phyloP scores from a whole-genome alignment of 2,888 invertebrate species.

The Pammene aurita region DNA sequence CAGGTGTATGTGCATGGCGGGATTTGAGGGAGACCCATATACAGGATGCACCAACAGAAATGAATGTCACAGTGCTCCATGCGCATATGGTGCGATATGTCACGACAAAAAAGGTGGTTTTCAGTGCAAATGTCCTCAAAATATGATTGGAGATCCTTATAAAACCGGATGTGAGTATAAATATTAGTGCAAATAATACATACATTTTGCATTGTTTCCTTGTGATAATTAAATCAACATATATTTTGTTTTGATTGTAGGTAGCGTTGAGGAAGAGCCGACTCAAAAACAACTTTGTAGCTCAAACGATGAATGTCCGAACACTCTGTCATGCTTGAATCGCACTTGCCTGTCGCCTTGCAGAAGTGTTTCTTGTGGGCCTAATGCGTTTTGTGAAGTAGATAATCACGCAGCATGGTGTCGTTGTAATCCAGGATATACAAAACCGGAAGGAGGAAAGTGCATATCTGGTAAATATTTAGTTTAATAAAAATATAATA shows the following conservation, averaged over 20 bases:
- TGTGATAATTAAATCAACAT: background rate
- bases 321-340: constrained; percentile 90
- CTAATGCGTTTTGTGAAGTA: constrained; percentile 93
- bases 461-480: constrained; percentile 88
- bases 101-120: constrained; percentile 93
- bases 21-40: constrained; percentile 93
- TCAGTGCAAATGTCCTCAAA: constrained; percentile 92
- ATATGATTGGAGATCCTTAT: constrained; percentile 93
- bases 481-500: background rate
- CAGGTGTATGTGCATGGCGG: constrained; percentile 93
- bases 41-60: constrained; percentile 93
- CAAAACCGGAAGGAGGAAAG: constrained; percentile 90
- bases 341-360: constrained; percentile 93
- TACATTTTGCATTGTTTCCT: background rate
- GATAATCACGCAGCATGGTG: constrained; percentile 95
- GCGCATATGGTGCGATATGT: constrained; percentile 94
- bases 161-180: constrained; percentile 88
- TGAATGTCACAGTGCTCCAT: constrained; percentile 92
- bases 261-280: constrained; percentile 67
- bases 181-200: background rate
- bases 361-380: constrained; percentile 89
- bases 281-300: constrained; percentile 87
- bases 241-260: constrained; percentile 51
- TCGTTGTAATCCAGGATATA: constrained; percentile 91
- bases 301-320: constrained; percentile 90